Conservation (phyloP, 2,113 vertebrate species). For the Montifringilla adamsi region DNA sequence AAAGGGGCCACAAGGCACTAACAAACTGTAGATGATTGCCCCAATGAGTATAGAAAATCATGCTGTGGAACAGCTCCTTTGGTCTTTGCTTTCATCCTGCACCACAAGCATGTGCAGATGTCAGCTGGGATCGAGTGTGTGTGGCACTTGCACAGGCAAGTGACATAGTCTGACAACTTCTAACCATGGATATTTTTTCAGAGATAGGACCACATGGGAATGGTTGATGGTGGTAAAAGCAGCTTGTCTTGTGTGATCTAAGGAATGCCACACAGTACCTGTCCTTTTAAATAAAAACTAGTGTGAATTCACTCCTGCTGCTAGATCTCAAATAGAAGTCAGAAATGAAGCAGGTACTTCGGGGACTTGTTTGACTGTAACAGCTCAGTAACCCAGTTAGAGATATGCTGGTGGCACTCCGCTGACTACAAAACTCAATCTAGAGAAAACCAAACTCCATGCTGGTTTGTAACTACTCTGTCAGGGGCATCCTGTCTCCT, state of each 20-base stretch:
- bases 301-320: accelerated
- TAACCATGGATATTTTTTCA: neutral
- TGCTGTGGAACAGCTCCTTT: neutral
- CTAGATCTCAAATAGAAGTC: neutral
- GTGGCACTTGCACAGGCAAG: neutral
- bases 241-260: neutral
- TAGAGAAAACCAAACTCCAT: neutral
- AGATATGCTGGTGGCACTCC: neutral
- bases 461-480: neutral
- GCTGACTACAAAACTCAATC: neutral
- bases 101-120: neutral
- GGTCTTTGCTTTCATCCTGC: neutral
- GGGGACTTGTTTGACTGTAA: neutral
- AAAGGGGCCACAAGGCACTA: neutral
- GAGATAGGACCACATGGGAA: neutral
- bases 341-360: neutral
- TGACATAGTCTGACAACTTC: neutral
- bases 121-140: neutral
- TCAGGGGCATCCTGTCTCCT: neutral
- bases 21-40: neutral
- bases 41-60: accelerated
- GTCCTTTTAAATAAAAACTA: neutral
- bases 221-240: accelerated
- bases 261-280: neutral
- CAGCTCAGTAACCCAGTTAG: neutral